Conservation (phyloP, 2,888 invertebrate species). For the Euphydryas editha region DNA sequence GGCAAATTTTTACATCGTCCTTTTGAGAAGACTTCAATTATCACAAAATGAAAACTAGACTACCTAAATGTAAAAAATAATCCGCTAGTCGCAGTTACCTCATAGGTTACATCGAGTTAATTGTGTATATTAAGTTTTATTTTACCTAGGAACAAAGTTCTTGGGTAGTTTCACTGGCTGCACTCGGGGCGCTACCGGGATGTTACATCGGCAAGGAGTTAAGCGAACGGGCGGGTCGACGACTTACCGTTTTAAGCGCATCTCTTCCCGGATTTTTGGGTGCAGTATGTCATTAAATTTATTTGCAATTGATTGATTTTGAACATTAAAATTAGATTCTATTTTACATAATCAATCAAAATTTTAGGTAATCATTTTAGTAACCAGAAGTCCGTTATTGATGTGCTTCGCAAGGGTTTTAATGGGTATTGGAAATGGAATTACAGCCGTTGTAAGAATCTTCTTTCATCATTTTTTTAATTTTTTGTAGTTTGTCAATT, state of each 20-base stretch:
- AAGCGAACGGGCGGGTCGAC: slow-evolving; percentile 83
- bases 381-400: slow-evolving; percentile 73
- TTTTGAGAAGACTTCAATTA: too few species aligned
- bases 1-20: too few species aligned
- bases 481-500: too few species aligned
- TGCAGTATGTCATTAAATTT: slow-evolving; percentile 69
- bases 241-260: slow-evolving; percentile 76
- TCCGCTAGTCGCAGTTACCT: too few species aligned
- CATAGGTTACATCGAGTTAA: neutral
- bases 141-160: slow-evolving; percentile 72
- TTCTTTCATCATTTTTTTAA: neutral
- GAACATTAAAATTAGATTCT: neutral
- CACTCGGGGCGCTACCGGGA: slow-evolving; percentile 83
- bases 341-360: neutral
- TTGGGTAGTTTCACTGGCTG: slow-evolving; percentile 83
- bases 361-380: slow-evolving; percentile 73
- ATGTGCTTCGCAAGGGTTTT: slow-evolving; percentile 79
- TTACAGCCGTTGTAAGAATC: slow-evolving; percentile 74
- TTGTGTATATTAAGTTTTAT: neutral
- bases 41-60: too few species aligned
- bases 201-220: slow-evolving; percentile 81
- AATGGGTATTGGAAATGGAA: slow-evolving; percentile 80
- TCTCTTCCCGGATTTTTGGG: slow-evolving; percentile 80
- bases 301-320: neutral
- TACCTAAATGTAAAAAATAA: too few species aligned